Evolutionary conservation across 1,140 invertebrate genomes (phyloP).

Genomic region (Proctacanthus coquilletti): DNA sequence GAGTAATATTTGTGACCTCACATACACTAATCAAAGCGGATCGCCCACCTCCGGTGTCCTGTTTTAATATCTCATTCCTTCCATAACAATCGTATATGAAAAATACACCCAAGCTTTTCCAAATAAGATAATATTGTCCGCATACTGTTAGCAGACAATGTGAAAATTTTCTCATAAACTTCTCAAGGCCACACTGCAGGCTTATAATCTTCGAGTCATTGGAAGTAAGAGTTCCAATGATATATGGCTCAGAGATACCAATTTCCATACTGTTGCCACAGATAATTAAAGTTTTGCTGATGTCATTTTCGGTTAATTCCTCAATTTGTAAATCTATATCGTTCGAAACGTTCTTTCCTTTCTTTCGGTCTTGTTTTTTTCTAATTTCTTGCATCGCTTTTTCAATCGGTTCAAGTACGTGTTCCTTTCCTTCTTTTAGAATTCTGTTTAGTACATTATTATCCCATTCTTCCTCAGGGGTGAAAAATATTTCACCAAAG

Average conservation of each 20-base stretch:
- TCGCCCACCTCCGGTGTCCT: slow-evolving; percentile 6
- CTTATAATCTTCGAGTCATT: not conserved
- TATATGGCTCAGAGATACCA: not conserved
- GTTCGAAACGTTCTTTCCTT: too few species aligned
- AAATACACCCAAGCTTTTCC: slow-evolving; percentile 11
- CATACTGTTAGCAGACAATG: slow-evolving; percentile 15
- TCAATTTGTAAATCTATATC: too few species aligned
- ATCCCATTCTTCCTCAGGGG: slow-evolving; percentile 19
- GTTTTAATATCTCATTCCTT: slow-evolving; percentile 6
- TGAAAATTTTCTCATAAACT: slow-evolving; percentile 12
- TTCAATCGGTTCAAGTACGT: not conserved
- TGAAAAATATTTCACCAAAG: slow-evolving; percentile 19
- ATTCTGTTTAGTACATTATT: slow-evolving; percentile 13
- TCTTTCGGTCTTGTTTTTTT: too few species aligned
- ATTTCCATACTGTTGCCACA: not conserved
- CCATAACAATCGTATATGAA: slow-evolving; percentile 18
- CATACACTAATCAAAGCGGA: slow-evolving; percentile 14
- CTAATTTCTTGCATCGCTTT: too few species aligned
- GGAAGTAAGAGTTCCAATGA: not conserved
- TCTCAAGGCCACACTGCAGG: slow-evolving; percentile 8
- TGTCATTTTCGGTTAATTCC: too few species aligned
- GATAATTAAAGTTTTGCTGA: not conserved
- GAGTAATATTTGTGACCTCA: slow-evolving; percentile 13
- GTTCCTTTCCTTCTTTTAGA: slow-evolving; percentile 12
- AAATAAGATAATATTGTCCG: slow-evolving; percentile 14